Evolutionary conservation across 2,113 vertebrate genomes (phyloP), one percentile per base, ranked within the genome.

Genomic region (Coryphaenoides rupestris): DNA sequence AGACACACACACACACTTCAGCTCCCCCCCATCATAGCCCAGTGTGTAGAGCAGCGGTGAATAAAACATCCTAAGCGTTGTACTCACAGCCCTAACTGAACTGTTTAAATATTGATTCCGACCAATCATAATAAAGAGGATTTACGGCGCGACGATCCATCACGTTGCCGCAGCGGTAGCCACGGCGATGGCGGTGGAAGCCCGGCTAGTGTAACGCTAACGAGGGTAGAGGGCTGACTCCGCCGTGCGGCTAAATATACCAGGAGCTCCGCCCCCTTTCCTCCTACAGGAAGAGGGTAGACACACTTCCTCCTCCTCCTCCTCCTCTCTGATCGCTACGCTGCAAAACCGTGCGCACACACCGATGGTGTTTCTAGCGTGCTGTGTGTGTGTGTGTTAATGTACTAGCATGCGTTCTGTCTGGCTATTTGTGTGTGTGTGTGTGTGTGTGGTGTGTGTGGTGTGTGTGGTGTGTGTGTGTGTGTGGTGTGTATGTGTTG

Each of bases 121-220:
- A 6, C 24, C 24, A 26, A 26, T 26, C 24, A 26, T 26, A 26
- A 26, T 26, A 26, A 26, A 26, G 24, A 26, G 24, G 6, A 26
- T 26, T 26, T 26, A 26, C 24, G 24, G 24, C 24, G 6, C 6
- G 24, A 6, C 24, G 24, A 26, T 26, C 24, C 24, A 26, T 90
- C 89, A 90, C 76, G n/a, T n/a, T 64, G 24, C 24, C 19, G 24
- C 6, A 6, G 24, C 24, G 6, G 24, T 26, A 26, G 6, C 24
- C 24, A 26, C 24, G 24, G 24, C 24, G 24, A 26, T 26, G 24
- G 24, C 24, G 24, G 24, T 26, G 24, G 24, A 26, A 26, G 24
- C 24, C 24, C 3, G 24, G 24, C 3, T 6, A 6, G 3, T 6
- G 6, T 26, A 26, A 26, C 6, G 24, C 24, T 26, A 26, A 26